These are phyloP conservation scores for Zhuqinia jingwanae DNA, from an alignment of 2,888 invertebrate species.

Conservation along the genomic window DNA sequence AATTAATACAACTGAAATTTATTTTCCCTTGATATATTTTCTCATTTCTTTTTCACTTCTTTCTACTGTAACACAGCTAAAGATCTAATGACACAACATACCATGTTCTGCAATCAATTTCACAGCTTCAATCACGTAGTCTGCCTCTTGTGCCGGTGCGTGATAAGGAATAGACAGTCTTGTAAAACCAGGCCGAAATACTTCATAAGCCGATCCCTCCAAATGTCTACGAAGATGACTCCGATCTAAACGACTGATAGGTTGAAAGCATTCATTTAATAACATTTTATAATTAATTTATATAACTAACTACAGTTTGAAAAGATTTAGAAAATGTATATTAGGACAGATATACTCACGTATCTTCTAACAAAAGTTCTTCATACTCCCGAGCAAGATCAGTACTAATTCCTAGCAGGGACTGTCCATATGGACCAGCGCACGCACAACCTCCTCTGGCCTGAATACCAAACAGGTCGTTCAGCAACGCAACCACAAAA, in stretches of 20 bases:
- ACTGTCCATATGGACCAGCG: slow-evolving; percentile 92
- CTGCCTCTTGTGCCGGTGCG: slow-evolving; percentile 89
- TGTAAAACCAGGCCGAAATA: slow-evolving; percentile 92
- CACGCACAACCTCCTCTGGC: slow-evolving; percentile 88
- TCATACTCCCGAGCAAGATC: slow-evolving; percentile 89
- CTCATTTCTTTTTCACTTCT: neutral
- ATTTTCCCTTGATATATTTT: neutral
- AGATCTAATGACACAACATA: neutral
- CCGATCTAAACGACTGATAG: slow-evolving; percentile 83
- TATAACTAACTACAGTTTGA: neutral
- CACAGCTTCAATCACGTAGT: slow-evolving; percentile 91
- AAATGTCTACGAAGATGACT: slow-evolving; percentile 82
- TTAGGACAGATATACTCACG: slow-evolving; percentile 80
- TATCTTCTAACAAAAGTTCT: slow-evolving; percentile 85
- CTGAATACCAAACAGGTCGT: slow-evolving; percentile 96
- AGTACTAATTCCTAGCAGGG: slow-evolving; percentile 91
- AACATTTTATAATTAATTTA: neutral
- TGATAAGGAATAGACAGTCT: slow-evolving; percentile 93
- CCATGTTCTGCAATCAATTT: slow-evolving; percentile 93
- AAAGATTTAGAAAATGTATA: neutral
- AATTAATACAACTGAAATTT: neutral
- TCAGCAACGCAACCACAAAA: slow-evolving; percentile 91
- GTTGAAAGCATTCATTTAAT: no score
- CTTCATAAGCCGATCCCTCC: slow-evolving; percentile 85
- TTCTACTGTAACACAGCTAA: no score